Evolutionary conservation across 2,797 vertebrate genomes (phyloP), one percentile per base, ranked within the genome.

Genomic region (Tapera naevia): DNA sequence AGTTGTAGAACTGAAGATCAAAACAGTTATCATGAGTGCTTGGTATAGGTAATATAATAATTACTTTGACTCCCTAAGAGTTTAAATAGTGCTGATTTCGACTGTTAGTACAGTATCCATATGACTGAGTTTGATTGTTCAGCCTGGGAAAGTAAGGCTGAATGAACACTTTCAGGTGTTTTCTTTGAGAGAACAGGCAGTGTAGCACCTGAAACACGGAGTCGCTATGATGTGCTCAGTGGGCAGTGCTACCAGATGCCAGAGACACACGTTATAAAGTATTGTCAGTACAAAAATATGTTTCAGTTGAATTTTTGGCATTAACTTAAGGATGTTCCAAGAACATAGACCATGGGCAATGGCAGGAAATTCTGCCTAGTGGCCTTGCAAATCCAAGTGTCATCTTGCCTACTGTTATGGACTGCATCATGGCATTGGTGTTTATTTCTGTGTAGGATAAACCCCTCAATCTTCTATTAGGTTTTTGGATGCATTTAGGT

Each of bases 391-490:
- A 30, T 56, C n/a, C 10, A 27, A 13, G 35, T 39, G 56, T 57
- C 25, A 5, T 14, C 46, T 65, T 33, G 39, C 19, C 46, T 70
- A 22, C 17, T 71, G 64, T 10, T 28, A 21, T 13, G 13, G 28
- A 58, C 60, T 70, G 27, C 18, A 17, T 33, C 14, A 7, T 0
- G 1, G 37, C 6, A 45, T 18, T 45, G 45, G 45, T 45, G 7
- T 45, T 18, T 45, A 39, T 54, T 87, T 50, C 25, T 35, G 1
- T 11, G 46, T 35, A 21, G 50, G 45, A 16, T 82, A 19, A 83
- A 67, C 1, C 5, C 25, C 25, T 4, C 7, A 0, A 10, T 35
- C 10, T 22, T 28, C 50, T 61, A 0, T 51, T 35, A 23, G 30
- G 16, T 30, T 67, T 65, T 72, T 45, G 35, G 41, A 5, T 35